A percentile compares a stretch with the other conserved stretches of the same genome.
phyloP scores from a whole-genome alignment of 1,140 invertebrate species.

The Pteromalus puparum region DNA sequence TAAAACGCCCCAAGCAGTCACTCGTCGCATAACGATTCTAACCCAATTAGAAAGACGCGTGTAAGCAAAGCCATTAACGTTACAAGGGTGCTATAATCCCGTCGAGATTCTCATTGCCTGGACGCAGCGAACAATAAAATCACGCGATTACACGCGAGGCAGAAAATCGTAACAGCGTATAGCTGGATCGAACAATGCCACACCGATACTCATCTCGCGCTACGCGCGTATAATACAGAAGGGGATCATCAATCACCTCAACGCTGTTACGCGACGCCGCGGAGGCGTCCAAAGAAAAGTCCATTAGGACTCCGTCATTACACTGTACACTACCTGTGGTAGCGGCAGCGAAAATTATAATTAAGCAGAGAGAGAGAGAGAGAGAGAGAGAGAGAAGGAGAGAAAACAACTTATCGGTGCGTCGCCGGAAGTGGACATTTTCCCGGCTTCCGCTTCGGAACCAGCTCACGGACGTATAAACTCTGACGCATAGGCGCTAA shows the following conservation, averaged over 20 bases:
- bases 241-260: background rate
- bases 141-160: no score
- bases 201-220: background rate
- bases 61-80: no score
- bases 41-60: no score
- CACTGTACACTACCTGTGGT: no score
- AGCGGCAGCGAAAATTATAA: background rate
- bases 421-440: constrained; percentile 61
- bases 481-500: constrained; percentile 66
- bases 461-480: constrained; percentile 66
- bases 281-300: constrained; percentile 2
- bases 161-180: background rate
- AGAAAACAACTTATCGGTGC: background rate
- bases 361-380: background rate
- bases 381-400: background rate
- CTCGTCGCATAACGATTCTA: no score
- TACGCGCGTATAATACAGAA: background rate
- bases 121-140: no score
- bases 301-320: background rate
- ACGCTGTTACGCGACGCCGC: background rate
- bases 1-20: background rate
- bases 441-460: constrained; percentile 64
- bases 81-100: no score
- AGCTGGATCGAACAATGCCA: no score
- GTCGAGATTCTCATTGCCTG: no score